Evolutionary conservation across 2,797 vertebrate species (phyloP), one percentile per base, ranked within the genome.

Genomic region (Tauraco hartlaubi): DNA sequence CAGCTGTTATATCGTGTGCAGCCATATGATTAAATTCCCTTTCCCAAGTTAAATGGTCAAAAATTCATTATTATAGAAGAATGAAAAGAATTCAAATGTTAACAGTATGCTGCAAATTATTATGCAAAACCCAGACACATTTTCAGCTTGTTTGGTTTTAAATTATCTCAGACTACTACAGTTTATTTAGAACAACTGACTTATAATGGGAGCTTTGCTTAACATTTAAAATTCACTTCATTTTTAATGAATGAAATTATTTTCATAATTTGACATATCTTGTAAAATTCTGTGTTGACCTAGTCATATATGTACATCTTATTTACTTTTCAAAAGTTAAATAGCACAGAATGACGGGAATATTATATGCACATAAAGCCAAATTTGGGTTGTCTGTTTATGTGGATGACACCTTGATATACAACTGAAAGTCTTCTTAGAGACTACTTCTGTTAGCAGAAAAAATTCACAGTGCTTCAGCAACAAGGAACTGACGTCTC

Each of bases 211-310:
- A 84, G 9, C 26, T 88, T 78, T 43, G 12, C 59, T 72, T 84
- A 61, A 59, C 44, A 67, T 76, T 59, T 71, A 56, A 85, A 91
- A 92, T 93, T 61, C 18, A 41, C 31, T 74, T 90, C 2, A 4
- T 58, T 93, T 91, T 69, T 92, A 88, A 89, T 79, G 18, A 85
- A 85, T 79, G 3, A 86, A 90, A 88, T 86, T 90, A 28, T 86
- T 91, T 69, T 56, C 51, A 31, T 46, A 59, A 73, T 11, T 56
- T 87, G 77, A 91, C 12, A 11, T 6, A 5, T 58, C 22, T 79
- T 79, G 26, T 55, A 46, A 73, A 83, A 12, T 55, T 78, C 44
- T 76, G 7, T 64, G n/a, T 19, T 89, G 51, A 58, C 31, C 26
- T 78, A 81, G 20, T 69, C 48, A 48, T 66, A 23, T 19, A 88